These are phyloP conservation scores for Polyommatus iphigenia DNA, from an alignment of 2,888 invertebrate species.

Conservation along the genomic window DNA sequence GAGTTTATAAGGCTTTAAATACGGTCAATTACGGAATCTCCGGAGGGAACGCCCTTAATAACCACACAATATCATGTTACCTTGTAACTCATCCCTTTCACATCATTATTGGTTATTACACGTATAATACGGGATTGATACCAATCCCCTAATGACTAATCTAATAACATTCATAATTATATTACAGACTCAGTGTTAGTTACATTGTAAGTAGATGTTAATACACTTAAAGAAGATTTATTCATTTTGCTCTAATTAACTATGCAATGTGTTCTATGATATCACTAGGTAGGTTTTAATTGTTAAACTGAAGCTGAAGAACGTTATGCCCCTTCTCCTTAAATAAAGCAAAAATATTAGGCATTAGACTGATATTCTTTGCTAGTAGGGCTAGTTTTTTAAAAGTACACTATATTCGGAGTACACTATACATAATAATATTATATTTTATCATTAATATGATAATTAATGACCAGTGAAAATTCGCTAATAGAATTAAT, in stretches of 20 bases:
- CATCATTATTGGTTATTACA: background rate
- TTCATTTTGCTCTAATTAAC: background rate
- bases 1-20: too few species aligned
- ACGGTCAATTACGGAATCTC: too few species aligned
- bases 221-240: background rate
- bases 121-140: background rate
- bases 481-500: background rate
- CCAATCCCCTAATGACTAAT: background rate
- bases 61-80: conserved; percentile 1
- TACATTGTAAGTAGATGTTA: background rate
- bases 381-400: too few species aligned
- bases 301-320: too few species aligned
- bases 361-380: too few species aligned
- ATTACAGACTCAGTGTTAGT: background rate
- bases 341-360: too few species aligned
- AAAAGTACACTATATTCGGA: background rate
- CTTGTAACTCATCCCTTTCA: background rate
- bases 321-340: too few species aligned
- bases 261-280: background rate
- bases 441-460: too few species aligned
- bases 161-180: conserved; percentile 15
- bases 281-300: background rate
- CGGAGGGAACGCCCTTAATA: too few species aligned
- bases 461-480: background rate
- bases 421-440: background rate